These are phyloP conservation scores for Scaptomyza reducta DNA, from an alignment of 2,888 invertebrate species.

Conservation along the genomic window DNA sequence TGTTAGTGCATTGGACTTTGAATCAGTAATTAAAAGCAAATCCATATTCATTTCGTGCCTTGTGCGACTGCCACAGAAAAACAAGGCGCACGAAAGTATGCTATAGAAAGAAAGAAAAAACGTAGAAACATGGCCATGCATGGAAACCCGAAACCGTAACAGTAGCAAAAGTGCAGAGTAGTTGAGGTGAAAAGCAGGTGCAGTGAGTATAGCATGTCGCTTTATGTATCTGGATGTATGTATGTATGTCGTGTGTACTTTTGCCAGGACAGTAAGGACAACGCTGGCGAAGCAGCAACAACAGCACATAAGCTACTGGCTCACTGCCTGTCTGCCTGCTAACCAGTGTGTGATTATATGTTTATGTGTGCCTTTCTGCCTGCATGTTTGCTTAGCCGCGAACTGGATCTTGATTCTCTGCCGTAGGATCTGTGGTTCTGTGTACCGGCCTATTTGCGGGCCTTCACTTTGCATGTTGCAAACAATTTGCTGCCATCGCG, in stretches of 20 bases:
- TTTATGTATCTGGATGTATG: conserved; percentile 22
- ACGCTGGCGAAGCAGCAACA: conserved; percentile 29
- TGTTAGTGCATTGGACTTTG: conserved; percentile 21
- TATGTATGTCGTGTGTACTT: conserved; percentile 2
- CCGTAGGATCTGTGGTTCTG: conserved; percentile 20
- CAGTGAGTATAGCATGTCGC: conserved; percentile 42
- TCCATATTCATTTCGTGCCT: conserved; percentile 73
- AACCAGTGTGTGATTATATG: conserved; percentile 6
- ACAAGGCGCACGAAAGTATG: conserved; percentile 38
- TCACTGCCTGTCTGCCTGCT: conserved; percentile 25
- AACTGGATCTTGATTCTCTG: conserved; percentile 30
- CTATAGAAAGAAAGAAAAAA: conserved; percentile 16
- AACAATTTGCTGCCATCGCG: conserved; percentile 66
- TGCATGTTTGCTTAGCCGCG: conserved; percentile 57
- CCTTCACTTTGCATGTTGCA: conserved; percentile 72
- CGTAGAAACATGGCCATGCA: background rate
- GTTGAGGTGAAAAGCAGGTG: conserved; percentile 14
- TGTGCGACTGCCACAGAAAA: background rate
- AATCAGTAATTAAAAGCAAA: conserved; percentile 74
- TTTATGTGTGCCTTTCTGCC: conserved; percentile 16
- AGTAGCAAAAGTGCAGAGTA: background rate
- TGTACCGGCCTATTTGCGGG: conserved; percentile 65
- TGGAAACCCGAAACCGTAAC: background rate
- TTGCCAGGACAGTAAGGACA: conserved; percentile 52
- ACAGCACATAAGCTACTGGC: conserved; percentile 32